These are phyloP conservation scores for Bufo bufo DNA, from an alignment of 2,113 vertebrate genomes.

Conservation along the genomic window DNA sequence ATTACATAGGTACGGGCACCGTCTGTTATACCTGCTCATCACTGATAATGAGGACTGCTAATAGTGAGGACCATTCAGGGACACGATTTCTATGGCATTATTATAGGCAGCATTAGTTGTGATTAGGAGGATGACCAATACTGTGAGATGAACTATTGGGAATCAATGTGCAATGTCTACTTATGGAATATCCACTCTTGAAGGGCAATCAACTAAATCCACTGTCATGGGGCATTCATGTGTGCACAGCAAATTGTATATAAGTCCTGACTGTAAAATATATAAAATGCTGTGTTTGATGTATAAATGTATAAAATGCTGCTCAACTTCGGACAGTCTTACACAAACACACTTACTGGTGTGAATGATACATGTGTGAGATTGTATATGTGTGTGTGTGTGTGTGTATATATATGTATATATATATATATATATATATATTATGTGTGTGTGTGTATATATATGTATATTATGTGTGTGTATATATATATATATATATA, in stretches of 20 bases:
- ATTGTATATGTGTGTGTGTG: too few species aligned
- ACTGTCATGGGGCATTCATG: background rate
- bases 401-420: too few species aligned
- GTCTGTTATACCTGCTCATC: background rate
- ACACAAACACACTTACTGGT: too few species aligned
- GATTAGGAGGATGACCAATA: conserved; percentile 4
- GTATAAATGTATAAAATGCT: background rate
- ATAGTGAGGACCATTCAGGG: background rate
- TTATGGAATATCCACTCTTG: conserved; percentile 7
- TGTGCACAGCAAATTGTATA: background rate
- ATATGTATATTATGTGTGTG: too few species aligned
- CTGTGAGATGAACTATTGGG: conserved; percentile 30
- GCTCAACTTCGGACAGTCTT: too few species aligned
- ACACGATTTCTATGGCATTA: background rate
- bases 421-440: too few species aligned
- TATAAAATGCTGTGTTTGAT: background rate
- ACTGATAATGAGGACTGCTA: background rate
- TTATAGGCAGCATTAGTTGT: conserved; percentile 6
- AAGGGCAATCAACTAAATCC: conserved; percentile 25
- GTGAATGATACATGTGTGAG: too few species aligned
- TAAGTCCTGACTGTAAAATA: too few species aligned
- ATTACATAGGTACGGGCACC: background rate
- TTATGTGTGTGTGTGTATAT: too few species aligned
- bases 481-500: too few species aligned
- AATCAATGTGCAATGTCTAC: conserved; percentile 18